Base-by-base conservation (phyloP, 2,113 vertebrate species). In the Pelecanoides urinatrix region DNA sequence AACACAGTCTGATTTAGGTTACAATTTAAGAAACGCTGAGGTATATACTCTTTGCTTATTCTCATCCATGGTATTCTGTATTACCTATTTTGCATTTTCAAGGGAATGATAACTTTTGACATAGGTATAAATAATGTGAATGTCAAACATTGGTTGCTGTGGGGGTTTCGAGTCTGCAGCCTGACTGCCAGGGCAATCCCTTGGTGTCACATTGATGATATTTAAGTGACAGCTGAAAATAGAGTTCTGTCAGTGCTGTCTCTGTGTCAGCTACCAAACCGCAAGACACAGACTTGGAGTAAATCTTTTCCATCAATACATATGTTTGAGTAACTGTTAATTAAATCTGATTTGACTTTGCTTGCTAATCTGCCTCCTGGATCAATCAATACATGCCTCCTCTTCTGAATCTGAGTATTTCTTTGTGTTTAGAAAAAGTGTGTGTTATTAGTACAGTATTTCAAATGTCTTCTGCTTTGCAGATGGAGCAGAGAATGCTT, bases 241-340 rank as follows among this genome's bases (percentile, higher is more conserved):
- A 73, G 68, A 88, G 83, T 55, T 45, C 79, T 96, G 74, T 86
- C 77, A 88, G 40, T 26, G 61, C 49, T 76, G 59, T 62, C 52
- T 90, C 66, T 94, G 72, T 70, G 56, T 85, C 86, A 93, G 40
- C 77, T 83, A 61, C 34, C 27, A 74, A 45, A 89, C 23, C 77
- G 20, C n/a, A 79, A 67, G 75, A 56, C 45, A 40, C 68, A 80
- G 61, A 53, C 29, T 58, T 47, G 30, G 53, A 82, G 72, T 86
- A 76, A 56, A 80, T 42, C 71, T 90, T 62, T 49, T 67, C 29
- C 92, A 53, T 86, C 52, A 76, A 83, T 91, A 83, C 13, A 40
- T 34, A 18, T 44, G 72, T 95, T 91, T 96, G 59, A 95, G 74
- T 93, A 88, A 81, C 45, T 58, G 86, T 92, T 96, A 96, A 96